Evolutionary conservation across 2,888 invertebrate species (phyloP), one percentile per base, ranked within the genome.

Genomic region (Synergus japonicus): DNA sequence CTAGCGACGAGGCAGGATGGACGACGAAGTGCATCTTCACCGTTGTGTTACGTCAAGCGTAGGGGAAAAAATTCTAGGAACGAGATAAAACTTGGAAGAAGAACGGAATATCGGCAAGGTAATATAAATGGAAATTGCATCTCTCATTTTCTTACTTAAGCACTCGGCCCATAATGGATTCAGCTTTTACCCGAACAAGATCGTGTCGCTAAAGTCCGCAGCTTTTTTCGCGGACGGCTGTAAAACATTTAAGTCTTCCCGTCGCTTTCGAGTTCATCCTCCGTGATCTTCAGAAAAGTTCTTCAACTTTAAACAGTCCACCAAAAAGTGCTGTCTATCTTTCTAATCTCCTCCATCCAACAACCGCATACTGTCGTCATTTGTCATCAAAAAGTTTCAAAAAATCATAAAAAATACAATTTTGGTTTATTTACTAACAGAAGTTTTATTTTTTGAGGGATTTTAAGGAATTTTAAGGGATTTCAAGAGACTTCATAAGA

Each of bases 1-100:
- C 93, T 10, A 91, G 88, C 84, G 93, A 93, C 86, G 92, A 92
- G 22, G 93, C 92, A 13, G 93, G 93, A 41, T 93, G 93, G 91
- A 90, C 91, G 79, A 92, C 92, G 78, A 91, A 92, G 85, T 93
- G 93, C 89, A 91, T 92, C 82, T 93, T 93, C 88, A 92, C 87
- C 80, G 89, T 91, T 64, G 88, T 89, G 66, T 88, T 91, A 73
- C 89, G 87, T 41, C 87, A 87, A 83, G 85, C 87, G 80, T 89
- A 85, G 82, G 76, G 69, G 80, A 79, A 77, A 83, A 81, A 82
- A 76, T 83, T 66, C 46, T 69, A 69, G 66, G 78, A 54, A 77
- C 79, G 81, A 84, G 86, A 85, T 85, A 86, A 86, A 87, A 87
- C 80, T 81, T 76, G 76, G 67, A 63, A 64, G 78, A 82, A 81